phyloP scores from a whole-genome alignment of 1,140 invertebrate genomes.

The Bombyx mandarina region DNA sequence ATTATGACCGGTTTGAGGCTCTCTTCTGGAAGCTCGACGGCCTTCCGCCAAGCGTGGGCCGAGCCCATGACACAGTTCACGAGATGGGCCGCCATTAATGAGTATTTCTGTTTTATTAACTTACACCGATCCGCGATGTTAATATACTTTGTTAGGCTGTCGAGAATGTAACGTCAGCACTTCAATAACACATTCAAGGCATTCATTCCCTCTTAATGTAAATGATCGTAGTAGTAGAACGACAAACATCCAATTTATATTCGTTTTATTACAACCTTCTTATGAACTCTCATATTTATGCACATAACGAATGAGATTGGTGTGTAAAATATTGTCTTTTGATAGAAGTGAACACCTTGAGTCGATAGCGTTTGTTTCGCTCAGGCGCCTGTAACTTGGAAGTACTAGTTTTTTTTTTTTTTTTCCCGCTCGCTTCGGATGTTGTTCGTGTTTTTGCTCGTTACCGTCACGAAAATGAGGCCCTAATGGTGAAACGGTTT shows the following conservation, averaged over 20 bases:
- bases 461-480: constrained; percentile 50
- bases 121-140: too few species aligned
- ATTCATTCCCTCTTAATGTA: too few species aligned
- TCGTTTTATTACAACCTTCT: too few species aligned
- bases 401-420: constrained; percentile 6
- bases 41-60: constrained; percentile 55
- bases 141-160: neutral
- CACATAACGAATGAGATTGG: too few species aligned
- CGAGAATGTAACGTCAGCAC: neutral
- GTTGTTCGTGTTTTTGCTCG: constrained; percentile 54
- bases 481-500: constrained; percentile 29
- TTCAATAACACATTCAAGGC: too few species aligned
- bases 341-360: too few species aligned
- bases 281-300: too few species aligned
- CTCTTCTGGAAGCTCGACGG: constrained; percentile 33
- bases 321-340: too few species aligned
- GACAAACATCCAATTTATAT: too few species aligned
- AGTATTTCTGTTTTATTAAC: constrained; percentile 48
- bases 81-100: constrained; percentile 41
- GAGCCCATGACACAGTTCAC: constrained; percentile 65
- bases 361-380: too few species aligned
- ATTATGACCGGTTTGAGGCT: constrained; percentile 18
- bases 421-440: constrained; percentile 30
- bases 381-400: too few species aligned
- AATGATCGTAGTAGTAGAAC: too few species aligned